A percentile compares a stretch with the other conserved stretches of the same genome.
Conservation (phyloP, 1,140 invertebrate species). For the Pseudomyrmex gracilis region DNA sequence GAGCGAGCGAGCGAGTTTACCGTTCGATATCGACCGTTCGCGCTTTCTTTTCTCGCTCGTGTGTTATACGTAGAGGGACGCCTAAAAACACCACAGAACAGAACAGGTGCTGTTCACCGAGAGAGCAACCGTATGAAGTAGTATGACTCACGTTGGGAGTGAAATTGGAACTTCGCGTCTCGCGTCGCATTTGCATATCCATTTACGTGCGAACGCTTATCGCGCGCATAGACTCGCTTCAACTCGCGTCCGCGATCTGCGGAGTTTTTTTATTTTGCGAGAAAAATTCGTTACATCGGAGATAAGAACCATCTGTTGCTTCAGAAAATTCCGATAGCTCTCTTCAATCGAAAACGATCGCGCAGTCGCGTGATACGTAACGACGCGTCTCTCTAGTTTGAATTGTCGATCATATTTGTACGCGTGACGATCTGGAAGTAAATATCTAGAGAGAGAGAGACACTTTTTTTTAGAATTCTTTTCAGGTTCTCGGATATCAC, state of each 20-base stretch:
- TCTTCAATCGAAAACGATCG: slow-evolving; percentile 21
- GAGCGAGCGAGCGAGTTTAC: too few relatives aligned
- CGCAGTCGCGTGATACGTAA: background rate
- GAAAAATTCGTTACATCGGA: slow-evolving; percentile 9
- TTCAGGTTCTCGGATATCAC: too few relatives aligned
- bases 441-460: too few relatives aligned
- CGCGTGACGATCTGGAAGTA: background rate
- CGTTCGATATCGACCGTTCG: too few relatives aligned
- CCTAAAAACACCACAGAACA: slow-evolving; percentile 31
- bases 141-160: slow-evolving; percentile 37
- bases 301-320: slow-evolving; percentile 50
- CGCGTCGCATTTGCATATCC: slow-evolving; percentile 60
- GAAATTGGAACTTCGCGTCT: slow-evolving; percentile 51
- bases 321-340: slow-evolving; percentile 27
- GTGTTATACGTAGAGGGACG: too few relatives aligned
- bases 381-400: background rate
- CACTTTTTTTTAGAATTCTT: too few relatives aligned
- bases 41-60: background rate
- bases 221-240: background rate
- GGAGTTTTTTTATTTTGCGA: slow-evolving; percentile 24
- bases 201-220: slow-evolving; percentile 39
- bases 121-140: slow-evolving; percentile 39
- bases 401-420: slow-evolving; percentile 17
- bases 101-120: slow-evolving; percentile 31
- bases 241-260: background rate